phyloP scores from a whole-genome alignment of 2,113 vertebrate genomes.

The Syngnathoides biaculeatus region DNA sequence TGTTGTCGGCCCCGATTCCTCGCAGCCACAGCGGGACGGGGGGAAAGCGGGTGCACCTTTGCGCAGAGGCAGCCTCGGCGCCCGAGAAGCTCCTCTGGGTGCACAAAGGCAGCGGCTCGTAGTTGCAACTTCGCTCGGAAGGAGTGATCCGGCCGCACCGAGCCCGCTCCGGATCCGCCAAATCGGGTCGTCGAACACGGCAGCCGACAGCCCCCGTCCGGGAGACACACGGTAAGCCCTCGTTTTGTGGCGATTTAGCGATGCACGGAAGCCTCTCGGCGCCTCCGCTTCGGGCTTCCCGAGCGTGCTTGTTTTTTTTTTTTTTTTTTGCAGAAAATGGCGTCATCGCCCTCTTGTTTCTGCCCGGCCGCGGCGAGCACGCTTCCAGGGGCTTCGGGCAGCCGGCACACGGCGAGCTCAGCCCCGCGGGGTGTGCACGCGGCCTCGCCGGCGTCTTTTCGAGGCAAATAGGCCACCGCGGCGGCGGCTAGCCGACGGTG shows the following conservation, averaged over 20 bases:
- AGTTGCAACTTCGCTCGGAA: conserved; percentile 1
- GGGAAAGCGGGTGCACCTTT: conserved; percentile 73
- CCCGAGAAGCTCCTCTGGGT: conserved; percentile 71
- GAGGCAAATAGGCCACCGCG: neutral
- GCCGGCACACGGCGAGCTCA: conserved; percentile 8
- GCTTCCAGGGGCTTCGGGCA: conserved; percentile 62
- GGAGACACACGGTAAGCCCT: conserved; percentile 61
- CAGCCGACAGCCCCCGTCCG: neutral
- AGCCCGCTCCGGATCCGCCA: conserved; percentile 56
- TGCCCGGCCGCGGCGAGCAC: conserved; percentile 64
- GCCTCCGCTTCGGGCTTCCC: conserved; percentile 61
- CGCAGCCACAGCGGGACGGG: neutral
- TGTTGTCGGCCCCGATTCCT: neutral
- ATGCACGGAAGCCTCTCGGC: conserved; percentile 29
- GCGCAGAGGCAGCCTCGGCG: conserved; percentile 71
- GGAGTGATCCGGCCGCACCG: conserved; percentile 68
- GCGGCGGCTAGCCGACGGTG: conserved; percentile 12
- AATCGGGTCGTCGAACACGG: conserved; percentile 33
- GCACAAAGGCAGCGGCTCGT: conserved; percentile 78
- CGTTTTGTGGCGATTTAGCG: conserved; percentile 38
- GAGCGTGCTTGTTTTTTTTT: conserved; percentile 74
- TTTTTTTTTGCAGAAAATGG: conserved; percentile 83
- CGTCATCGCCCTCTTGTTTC: conserved; percentile 78
- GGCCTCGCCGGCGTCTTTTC: conserved; percentile 23
- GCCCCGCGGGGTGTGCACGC: conserved; percentile 1